Evolutionary conservation across 2,113 vertebrate genomes (phyloP), one percentile per base, ranked within the genome.

Genomic region (Caretta caretta): DNA sequence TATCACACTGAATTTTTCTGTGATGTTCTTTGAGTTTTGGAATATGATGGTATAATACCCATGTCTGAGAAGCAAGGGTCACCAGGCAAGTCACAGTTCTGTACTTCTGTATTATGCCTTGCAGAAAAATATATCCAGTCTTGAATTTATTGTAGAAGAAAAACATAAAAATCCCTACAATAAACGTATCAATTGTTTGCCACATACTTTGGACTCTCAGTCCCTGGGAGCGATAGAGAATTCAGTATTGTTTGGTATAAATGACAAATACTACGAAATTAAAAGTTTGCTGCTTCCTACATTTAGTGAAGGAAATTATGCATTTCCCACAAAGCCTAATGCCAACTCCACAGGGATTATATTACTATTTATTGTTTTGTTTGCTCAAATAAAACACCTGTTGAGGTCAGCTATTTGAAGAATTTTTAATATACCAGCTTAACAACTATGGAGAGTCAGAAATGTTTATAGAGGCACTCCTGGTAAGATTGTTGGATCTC

Each of bases 371-470:
- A 97, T 97, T 97, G 96, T 97, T 98, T 97, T 96, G 95, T 96
- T 96, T 98, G 94, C 92, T 97, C 89, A 96, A 93, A 96, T 86
- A 96, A 93, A 98, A 97, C 92, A 98, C 95, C 95, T 97, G 92
- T 94, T 72, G 65, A 49, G 91, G 93, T 96, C 96, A 98, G 90
- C 92, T 96, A 97, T 97, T 96, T 69, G 42, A 96, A 92, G 89
- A 96, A 98, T 98, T 98, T 96, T 97, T 97, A 97, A 97, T 97
- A 97, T 96, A 94, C 89, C 85, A 93, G 93, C 87, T 94, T 97
- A 89, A 75, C 85, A 72, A 83, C 89, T 94, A 96, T 0, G 46
- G 90, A 88, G 95, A 96, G 91, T 95, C 92, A 86, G 84, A 97
- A 98, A 96, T 94, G 92, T 97, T 98, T 93, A 97, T 87, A 91